Conservation (phyloP, 2,797 vertebrate genomes). For the Chelon labrosus region DNA sequence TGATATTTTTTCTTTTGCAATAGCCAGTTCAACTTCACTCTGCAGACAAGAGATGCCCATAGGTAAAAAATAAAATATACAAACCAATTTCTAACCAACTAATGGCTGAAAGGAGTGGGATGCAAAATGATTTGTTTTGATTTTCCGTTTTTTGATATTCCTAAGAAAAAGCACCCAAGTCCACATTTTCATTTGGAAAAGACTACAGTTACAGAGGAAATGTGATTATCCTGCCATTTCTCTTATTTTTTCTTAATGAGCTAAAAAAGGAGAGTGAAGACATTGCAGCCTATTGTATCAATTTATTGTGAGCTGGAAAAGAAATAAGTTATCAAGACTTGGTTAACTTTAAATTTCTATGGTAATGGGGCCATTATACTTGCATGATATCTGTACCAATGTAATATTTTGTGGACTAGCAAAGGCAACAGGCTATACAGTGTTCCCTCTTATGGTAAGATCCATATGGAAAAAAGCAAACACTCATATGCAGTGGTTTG, state of each 20-base stretch:
- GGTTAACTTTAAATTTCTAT: not conserved
- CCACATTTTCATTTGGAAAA: not conserved
- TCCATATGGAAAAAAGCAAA: too few relatives aligned
- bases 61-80: not conserved
- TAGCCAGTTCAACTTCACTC: conserved; percentile 33
- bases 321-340: not conserved
- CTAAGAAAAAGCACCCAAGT: not conserved
- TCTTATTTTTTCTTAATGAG: not conserved
- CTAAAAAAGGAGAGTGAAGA: not conserved
- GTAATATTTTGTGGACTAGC: not conserved
- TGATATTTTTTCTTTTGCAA: conserved; percentile 42
- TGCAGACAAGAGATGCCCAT: conserved; percentile 2
- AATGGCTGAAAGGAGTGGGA: conserved; percentile 12
- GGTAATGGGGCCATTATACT: too few relatives aligned
- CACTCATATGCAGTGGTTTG: too few relatives aligned
- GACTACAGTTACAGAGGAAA: not conserved
- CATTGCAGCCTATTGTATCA: not conserved
- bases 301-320: not conserved
- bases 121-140: conserved; percentile 6
- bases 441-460: too few relatives aligned
- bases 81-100: not conserved
- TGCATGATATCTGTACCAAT: not conserved
- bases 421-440: not conserved
- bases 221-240: conserved; percentile 16
- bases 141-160: not conserved